These are phyloP conservation scores for Cisticola juncidis DNA, from an alignment of 2,113 vertebrate species.

Conservation along the genomic window DNA sequence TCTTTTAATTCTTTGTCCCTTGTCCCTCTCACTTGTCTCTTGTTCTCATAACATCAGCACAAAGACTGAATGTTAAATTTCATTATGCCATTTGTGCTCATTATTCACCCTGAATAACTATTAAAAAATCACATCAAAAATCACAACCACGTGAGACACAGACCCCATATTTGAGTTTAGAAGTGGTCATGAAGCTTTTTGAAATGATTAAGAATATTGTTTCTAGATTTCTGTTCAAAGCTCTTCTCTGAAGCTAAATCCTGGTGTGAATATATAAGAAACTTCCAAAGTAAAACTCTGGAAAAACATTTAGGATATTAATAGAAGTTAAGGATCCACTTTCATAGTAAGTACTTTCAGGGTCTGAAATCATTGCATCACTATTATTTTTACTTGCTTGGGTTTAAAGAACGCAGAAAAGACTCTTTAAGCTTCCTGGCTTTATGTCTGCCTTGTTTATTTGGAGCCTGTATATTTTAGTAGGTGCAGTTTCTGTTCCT, in stretches of 20 bases:
- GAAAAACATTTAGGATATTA: neutral
- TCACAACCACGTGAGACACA: neutral
- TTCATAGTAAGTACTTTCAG: neutral
- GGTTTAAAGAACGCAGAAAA: neutral
- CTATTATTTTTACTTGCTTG: neutral
- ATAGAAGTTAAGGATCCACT: neutral
- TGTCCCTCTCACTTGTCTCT: neutral
- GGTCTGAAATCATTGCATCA: neutral
- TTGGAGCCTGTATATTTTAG: neutral
- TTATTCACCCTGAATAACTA: neutral
- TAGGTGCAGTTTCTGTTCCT: neutral
- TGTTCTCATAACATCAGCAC: neutral
- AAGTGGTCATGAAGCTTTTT: neutral
- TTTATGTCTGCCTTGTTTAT: neutral
- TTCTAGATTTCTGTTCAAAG: neutral
- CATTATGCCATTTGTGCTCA: neutral
- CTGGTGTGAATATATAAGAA: neutral
- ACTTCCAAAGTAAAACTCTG: neutral
- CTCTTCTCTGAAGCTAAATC: neutral
- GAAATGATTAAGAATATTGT: neutral
- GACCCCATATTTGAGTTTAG: neutral
- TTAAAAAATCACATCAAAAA: neutral
- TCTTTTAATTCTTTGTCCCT: neutral
- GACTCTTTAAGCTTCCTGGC: neutral
- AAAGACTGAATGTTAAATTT: neutral